Evolutionary conservation across 2,113 vertebrate species (phyloP).

Genomic region (Corythaixoides concolor): DNA sequence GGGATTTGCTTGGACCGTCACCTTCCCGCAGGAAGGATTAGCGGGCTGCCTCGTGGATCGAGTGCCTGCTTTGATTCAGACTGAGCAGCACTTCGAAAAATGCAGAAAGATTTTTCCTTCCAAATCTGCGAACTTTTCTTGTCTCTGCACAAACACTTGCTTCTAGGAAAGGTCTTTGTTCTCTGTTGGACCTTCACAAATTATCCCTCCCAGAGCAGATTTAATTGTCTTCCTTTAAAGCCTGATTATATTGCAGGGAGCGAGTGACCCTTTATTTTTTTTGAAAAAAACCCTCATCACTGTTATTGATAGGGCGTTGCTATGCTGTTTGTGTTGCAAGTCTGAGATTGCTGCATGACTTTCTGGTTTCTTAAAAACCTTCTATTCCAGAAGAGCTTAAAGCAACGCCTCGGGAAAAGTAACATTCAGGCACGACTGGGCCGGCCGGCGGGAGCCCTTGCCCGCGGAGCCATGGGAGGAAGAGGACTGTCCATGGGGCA

Average conservation of each 20-base stretch:
- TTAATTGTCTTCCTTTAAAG: neutral
- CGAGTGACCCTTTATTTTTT: neutral
- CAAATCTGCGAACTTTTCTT: neutral
- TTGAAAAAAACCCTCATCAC: too few species aligned
- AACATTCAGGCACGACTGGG: constrained; percentile 97
- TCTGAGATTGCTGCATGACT: constrained; percentile 19
- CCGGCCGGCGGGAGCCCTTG: constrained; percentile 83
- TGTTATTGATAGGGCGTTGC: accelerated
- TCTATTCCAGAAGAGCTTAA: constrained; percentile 88
- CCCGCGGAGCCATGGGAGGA: constrained; percentile 80
- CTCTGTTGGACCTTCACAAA: neutral
- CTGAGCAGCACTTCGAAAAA: neutral
- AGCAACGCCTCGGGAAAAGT: constrained; percentile 95
- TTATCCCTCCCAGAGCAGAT: neutral
- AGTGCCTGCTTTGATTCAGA: neutral
- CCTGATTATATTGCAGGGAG: neutral
- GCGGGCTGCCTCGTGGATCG: neutral
- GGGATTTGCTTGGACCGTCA: neutral
- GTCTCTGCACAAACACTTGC: neutral
- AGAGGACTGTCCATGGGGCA: constrained; percentile 83
- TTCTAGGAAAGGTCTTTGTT: neutral
- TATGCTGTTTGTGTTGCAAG: neutral
- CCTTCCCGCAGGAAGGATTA: neutral
- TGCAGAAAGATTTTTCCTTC: neutral
- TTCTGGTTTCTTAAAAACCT: constrained; percentile 47